Conservation (phyloP, 2,113 vertebrate genomes). For the Oceanodroma tethys region DNA sequence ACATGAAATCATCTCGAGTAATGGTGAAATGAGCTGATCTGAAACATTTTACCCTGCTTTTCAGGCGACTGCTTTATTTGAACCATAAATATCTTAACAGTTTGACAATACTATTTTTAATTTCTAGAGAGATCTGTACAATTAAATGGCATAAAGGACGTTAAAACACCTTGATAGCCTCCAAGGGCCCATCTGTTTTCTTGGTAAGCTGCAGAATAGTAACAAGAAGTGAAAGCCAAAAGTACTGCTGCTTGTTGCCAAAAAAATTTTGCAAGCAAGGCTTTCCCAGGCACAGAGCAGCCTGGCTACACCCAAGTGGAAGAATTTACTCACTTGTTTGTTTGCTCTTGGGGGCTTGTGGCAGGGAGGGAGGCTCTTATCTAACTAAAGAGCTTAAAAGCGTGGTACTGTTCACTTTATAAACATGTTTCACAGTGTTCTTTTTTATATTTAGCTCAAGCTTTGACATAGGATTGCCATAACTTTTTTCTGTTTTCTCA, state of each 20-base stretch:
- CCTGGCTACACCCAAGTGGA: conserved; percentile 63
- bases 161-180: neutral
- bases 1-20: neutral
- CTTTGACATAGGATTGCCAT: neutral
- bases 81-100: neutral
- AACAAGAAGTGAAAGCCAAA: conserved; percentile 52
- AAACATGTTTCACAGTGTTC: neutral
- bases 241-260: conserved; percentile 35
- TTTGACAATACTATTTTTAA: accelerated
- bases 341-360: conserved; percentile 42
- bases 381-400: conserved; percentile 35
- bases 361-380: conserved; percentile 68
- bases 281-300: conserved; percentile 62
- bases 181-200: neutral
- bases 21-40: neutral
- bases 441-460: neutral
- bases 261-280: conserved; percentile 53
- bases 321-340: conserved; percentile 61
- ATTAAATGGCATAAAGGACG: neutral
- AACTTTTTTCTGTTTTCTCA: neutral
- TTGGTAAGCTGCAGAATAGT: neutral
- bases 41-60: neutral
- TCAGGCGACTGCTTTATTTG: neutral
- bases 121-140: neutral
- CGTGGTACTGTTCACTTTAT: neutral